These are phyloP conservation scores for Fistularia tabacaria DNA, from an alignment of 2,797 vertebrate genomes.

Conservation along the genomic window DNA sequence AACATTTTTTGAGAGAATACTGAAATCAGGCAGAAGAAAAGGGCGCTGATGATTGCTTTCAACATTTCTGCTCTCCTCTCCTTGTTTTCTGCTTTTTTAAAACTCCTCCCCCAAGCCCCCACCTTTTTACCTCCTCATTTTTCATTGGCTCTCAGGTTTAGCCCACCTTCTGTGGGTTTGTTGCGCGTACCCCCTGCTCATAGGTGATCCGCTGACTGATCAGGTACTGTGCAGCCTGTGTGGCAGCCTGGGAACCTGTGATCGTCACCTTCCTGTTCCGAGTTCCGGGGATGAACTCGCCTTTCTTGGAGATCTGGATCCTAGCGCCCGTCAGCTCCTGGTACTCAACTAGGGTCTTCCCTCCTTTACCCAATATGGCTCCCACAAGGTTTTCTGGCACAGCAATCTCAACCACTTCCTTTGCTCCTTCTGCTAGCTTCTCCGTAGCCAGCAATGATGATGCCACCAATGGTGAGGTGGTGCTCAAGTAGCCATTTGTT, in stretches of 20 bases:
- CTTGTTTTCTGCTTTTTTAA: constrained; percentile 62
- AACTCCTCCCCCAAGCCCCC: constrained; percentile 71
- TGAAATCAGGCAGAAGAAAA: constrained; percentile 78
- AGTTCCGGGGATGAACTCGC: constrained; percentile 94
- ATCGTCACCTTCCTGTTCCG: constrained; percentile 97
- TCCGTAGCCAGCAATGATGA: constrained; percentile 86
- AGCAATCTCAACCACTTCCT: constrained; percentile 93
- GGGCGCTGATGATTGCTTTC: constrained; percentile 69
- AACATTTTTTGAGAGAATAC: constrained; percentile 69
- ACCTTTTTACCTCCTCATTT: constrained; percentile 67
- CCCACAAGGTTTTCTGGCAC: constrained; percentile 94
- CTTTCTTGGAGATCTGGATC: constrained; percentile 97
- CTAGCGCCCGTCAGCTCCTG: constrained; percentile 94
- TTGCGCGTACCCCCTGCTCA: constrained; percentile 93
- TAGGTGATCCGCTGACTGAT: constrained; percentile 97
- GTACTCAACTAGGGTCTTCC: constrained; percentile 95
- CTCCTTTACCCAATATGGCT: constrained; percentile 92
- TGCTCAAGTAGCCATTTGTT: constrained; percentile 86
- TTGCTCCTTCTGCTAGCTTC: constrained; percentile 87
- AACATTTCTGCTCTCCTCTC: constrained; percentile 74
- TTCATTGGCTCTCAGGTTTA: constrained; percentile 74
- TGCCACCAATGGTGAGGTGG: constrained; percentile 82
- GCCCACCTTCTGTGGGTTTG: constrained; percentile 96
- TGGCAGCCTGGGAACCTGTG: constrained; percentile 89
- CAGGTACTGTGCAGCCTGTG: constrained; percentile 93